Evolutionary conservation across 2,113 vertebrate genomes (phyloP).

Genomic region (Recurvirostra avosetta): DNA sequence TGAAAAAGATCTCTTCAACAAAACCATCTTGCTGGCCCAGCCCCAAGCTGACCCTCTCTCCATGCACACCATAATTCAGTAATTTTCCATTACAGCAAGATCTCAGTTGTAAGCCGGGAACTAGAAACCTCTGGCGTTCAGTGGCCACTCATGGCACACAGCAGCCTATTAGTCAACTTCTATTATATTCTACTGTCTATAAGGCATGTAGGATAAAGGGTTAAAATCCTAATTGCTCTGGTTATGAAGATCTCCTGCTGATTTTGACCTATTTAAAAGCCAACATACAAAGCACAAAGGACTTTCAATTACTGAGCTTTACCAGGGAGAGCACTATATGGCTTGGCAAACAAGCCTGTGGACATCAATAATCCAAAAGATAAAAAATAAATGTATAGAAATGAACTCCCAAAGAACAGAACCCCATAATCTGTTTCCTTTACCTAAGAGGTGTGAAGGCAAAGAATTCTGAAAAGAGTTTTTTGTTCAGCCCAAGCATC

Average conservation of each 20-base stretch:
- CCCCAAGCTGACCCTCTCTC: neutral
- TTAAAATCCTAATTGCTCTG: constrained; percentile 68
- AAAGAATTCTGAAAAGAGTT: constrained; percentile 31
- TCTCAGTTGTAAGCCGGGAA: neutral
- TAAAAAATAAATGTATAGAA: neutral
- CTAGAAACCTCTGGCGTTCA: neutral
- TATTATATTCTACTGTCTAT: neutral
- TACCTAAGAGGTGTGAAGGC: neutral
- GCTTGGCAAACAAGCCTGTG: constrained; percentile 24
- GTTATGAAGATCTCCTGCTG: constrained; percentile 63
- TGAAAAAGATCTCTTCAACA: neutral
- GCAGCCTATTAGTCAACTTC: neutral
- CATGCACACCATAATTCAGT: neutral
- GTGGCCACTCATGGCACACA: neutral
- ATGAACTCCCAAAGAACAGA: neutral
- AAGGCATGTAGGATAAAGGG: neutral
- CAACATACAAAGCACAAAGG: constrained; percentile 48
- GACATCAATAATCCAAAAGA: constrained; percentile 37
- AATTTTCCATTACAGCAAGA: neutral
- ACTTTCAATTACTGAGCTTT: constrained; percentile 40
- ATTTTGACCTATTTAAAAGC: constrained; percentile 72
- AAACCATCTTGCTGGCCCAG: neutral
- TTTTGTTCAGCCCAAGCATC: constrained; percentile 1
- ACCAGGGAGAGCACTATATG: constrained; percentile 10
- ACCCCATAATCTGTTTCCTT: neutral